Base-by-base conservation (phyloP, 2,113 vertebrate genomes). In the Petrocephalus zakoni region DNA sequence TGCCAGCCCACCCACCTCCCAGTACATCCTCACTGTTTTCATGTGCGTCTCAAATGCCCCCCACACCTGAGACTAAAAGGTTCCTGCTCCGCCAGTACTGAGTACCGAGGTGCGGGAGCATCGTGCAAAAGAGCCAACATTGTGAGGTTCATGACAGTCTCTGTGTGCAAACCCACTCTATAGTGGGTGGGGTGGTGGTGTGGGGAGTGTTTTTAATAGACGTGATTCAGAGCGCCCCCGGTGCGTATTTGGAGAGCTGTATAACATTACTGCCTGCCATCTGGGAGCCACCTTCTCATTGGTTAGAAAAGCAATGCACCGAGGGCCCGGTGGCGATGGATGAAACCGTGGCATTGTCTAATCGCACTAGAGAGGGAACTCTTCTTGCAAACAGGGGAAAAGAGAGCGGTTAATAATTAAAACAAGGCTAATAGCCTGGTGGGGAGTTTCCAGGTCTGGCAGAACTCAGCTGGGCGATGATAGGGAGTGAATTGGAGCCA, bases 251-350 rank as follows among this genome's bases (percentile, higher is more conserved):
- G 13, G 42, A 51, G 86, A 37, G 55, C 55, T 49, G 51, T 86
- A 58, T 37, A 86, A 72, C 58, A 49, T 87, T 87, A 42, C 86
- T 72, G 61, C 46, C 58, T 47, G 86, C 86, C 86, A 87, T 87
- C 58, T 72, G 86, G 53, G 86, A 72, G 19, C 42, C 86, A 5
- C 13, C 15, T 2, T 0, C 9, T 46, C 61, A 29, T 46, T 87
- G 42, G 22, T 9, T 87, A 46, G 46, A 49, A 49, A 72, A 72
- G 58, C 61, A 72, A n/a, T 22, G 37, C 5, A 9, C 61, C 2
- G 46, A 68, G 46, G 46, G 2, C 19, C 42, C 19, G 4, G 11
- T 58, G 84, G 25, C 10, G 19, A 9, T 47, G 34, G 17, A 13
- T 46, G 22, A 53, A 87, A 53, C 84, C 84, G 55, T 10, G 17